Evolutionary conservation across 2,113 vertebrate genomes (phyloP), one percentile per base, ranked within the genome.

Genomic region (Daphoenositta chrysoptera): DNA sequence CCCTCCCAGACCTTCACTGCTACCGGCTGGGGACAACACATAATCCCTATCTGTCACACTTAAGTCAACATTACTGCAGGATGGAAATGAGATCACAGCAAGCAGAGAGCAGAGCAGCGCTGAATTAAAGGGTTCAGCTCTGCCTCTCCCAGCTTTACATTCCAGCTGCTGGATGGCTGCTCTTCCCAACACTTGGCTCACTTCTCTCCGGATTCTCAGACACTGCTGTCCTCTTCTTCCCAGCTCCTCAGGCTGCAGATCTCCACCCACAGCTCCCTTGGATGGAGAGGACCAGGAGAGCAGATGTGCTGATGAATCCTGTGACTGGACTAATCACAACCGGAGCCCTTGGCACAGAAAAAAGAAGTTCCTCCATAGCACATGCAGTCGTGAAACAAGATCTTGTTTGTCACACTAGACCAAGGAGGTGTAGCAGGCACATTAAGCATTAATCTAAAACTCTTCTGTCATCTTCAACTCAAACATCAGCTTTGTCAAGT

Each of bases 91-190:
- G 42, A 80, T 53, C 58, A 53, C 21, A 61, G 83, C 75, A 71
- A 44, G 10, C 61, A 42, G 82, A 87, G 47, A 33, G 1, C 72
- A 40, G 40, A 65, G 8, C 48, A 48, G 73, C 0, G 12, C 15
- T 17, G 26, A 50, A 42, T 39, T 26, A 10, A 39, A 78, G 18
- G n/a, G 23, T 12, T 47, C 69, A 58, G 70, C 57, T 71, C 47
- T 23, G 3, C 20, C n/a, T 14, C 69, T 54, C 47, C 57, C 37
- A 5, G 5, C 8, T 45, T 35, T 27, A 4, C 23, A 30, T 1
- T 1, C 0, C 15, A 60, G 3, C 27, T 1, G 1, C 26, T 27
- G 50, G 17, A 37, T 6, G 22, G n/a, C 24, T 53, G 40, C 15
- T 53, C 27, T n/a, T 20, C 40, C 39, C 6, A 24, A 65, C 42